Base-by-base conservation (phyloP, 92 coral and sea anemone species). In the Zoanthus gigantus region DNA sequence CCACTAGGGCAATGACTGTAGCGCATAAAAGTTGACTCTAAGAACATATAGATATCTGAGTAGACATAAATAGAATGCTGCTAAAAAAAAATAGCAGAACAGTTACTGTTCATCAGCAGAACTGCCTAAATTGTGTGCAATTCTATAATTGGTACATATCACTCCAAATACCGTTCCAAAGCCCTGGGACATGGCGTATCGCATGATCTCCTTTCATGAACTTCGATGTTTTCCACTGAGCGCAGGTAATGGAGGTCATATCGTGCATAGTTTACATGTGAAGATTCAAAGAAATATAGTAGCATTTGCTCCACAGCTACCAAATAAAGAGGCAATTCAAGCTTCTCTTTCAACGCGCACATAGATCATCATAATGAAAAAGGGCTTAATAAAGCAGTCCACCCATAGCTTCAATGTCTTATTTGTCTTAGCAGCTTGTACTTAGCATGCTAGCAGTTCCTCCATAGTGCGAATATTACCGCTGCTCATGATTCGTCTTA, bases 131-230 rank as follows among this genome's bases (percentile, higher is more conserved):
- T 23, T 23, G 23, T 23, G 23, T 23, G 23, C 23, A 23, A 23
- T 23, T 23, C 23, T 23, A 23, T 23, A 23, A 23, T 23, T 23
- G 23, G 23, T 23, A 23, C 23, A 23, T 88, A 52, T 88, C 90
- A 84, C 94, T 91, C 91, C 91, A 91, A 76, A 91, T 91, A 71
- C 93, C 91, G 48, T 87, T 91, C 91, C 93, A 91, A 17, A 91
- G 84, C 63, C 91, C 91, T 89, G 94, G 90, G n/a, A 89, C 88
- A 79, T 89, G 89, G 54, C 80, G 90, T 92, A 92, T 89, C 58
- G 83, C 91, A 68, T 92, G 94, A 60, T 85, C 16, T 2, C 47
- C 74, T 14, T 69, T 92, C 89, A 91, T 63, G 68, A 91, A 91
- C 85, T 44, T 89, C 46, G 82, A 77, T 8, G 23, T 23, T 23